Evolutionary conservation across 2,888 invertebrate species (phyloP).

Genomic region (Hirtodrosophila duncani): DNA sequence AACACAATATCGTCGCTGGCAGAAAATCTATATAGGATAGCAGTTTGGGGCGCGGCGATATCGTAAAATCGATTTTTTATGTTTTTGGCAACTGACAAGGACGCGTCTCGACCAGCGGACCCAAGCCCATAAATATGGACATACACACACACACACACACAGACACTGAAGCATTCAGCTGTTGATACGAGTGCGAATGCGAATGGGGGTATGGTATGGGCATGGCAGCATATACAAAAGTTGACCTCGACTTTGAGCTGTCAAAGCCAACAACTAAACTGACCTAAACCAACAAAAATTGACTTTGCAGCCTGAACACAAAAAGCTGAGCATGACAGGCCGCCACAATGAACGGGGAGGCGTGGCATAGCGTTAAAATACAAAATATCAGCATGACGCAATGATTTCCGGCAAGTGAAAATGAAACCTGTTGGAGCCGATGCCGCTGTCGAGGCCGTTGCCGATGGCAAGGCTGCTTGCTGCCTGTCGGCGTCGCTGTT

Average conservation of each 20-base stretch:
- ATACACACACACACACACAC: conserved; percentile 5
- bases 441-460: conserved; percentile 25
- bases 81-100: conserved; percentile 59
- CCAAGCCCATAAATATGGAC: conserved; percentile 58
- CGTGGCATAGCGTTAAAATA: conserved; percentile 65
- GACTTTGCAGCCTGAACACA: conserved; percentile 65
- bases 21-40: conserved; percentile 68
- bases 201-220: too few relatives aligned
- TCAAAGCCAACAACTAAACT: conserved; percentile 74
- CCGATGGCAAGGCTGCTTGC: conserved; percentile 9
- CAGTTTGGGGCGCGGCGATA: conserved; percentile 35
- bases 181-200: too few relatives aligned
- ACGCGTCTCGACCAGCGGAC: conserved; percentile 53
- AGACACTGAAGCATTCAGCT: conserved; percentile 31
- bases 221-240: conserved; percentile 59
- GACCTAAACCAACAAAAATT: conserved; percentile 75
- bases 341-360: not conserved
- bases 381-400: conserved; percentile 77
- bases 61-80: conserved; percentile 72
- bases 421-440: conserved; percentile 65
- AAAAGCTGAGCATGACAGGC: conserved; percentile 57
- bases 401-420: conserved; percentile 75
- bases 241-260: conserved; percentile 77
- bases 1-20: conserved; percentile 54
- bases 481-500: conserved; percentile 40